Percentiles rank a stretch among this genome's conserved stretches.
These are phyloP conservation scores for Hetaerina titia DNA, from an alignment of 2,888 invertebrate species.

Conservation along the genomic window DNA sequence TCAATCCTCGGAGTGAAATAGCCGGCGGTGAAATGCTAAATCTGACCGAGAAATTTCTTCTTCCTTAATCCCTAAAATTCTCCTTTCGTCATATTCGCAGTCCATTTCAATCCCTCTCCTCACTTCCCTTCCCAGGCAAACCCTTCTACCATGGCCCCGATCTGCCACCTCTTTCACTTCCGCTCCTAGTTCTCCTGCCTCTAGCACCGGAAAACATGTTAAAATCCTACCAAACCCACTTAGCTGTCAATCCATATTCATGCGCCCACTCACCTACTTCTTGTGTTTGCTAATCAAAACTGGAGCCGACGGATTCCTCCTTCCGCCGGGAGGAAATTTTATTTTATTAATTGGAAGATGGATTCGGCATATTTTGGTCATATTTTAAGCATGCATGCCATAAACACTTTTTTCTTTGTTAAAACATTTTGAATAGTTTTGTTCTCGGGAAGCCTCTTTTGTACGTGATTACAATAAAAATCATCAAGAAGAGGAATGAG, in stretches of 20 bases:
- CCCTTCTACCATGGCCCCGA: neutral
- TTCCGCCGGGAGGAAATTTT: neutral
- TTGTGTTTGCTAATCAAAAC: conserved; percentile 43
- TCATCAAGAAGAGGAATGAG: no score
- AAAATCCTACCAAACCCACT: conserved; percentile 50
- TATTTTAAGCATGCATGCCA: neutral
- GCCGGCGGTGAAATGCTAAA: neutral
- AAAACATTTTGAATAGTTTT: no score
- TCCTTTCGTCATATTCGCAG: neutral
- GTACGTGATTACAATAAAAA: no score
- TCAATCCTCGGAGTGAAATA: neutral
- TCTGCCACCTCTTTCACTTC: neutral
- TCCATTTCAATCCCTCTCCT: neutral
- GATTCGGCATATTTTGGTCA: neutral
- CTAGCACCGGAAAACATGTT: conserved; percentile 36
- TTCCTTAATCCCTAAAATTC: neutral
- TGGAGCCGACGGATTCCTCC: conserved; percentile 9
- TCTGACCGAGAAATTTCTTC: conserved; percentile 5
- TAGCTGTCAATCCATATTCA: conserved; percentile 53
- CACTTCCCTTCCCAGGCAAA: neutral
- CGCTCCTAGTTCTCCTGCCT: neutral
- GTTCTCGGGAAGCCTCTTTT: no score
- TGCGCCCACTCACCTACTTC: neutral
- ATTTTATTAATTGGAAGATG: conserved; percentile 14
- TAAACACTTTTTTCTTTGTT: neutral